Base-by-base conservation (phyloP, 2,888 invertebrate genomes). In the Entomobrya multifasciata region DNA sequence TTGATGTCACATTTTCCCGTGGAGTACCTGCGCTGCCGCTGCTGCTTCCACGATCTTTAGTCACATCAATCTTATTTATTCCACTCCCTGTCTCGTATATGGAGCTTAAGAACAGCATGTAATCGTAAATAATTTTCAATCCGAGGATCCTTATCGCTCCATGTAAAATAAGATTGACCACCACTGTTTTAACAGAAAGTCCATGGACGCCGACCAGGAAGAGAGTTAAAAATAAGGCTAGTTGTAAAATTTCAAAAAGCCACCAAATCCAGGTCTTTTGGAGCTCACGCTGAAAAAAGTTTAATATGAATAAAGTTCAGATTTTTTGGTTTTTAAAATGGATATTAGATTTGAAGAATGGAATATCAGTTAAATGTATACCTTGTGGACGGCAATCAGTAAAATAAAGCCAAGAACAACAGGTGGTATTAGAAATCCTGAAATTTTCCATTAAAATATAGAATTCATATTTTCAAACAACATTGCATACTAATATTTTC, bases 41-140 rank as follows among this genome's bases (percentile, higher is more conserved):
- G n/a, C n/a, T n/a, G n/a, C n/a, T n/a, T n/a, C n/a, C 49, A 15
- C 44, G 77, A 20, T 57, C 8, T 25, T 86, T 88, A n/a, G 25
- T 55, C 10, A 85, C 78, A 36, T 80, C 74, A 22, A 88, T 62
- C 74, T 72, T 85, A 22, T 88, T 88, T 5, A 85, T 67, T 41
- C 83, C 84, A 36, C 57, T 82, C 20, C 77, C 86, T 13, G 57
- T 67, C 15, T 87, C 83, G 44, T 30, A 67, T 15, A 36, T 41
- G 0, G 76, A 62, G 36, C 85, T 85, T 10, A 89, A 6, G n/a
- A 85, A 87, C 0, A 88, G 13, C 89, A 89, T 89, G 36, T 81
- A 89, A 30, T 89, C 89, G 55, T 87, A 89, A 20, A 89, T 89
- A 30, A 89, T 70, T 82, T 88, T 88, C 47, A 89, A 72, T n/a